These are phyloP conservation scores for Berghia stephanieae DNA, from an alignment of 1,140 invertebrate genomes.

Conservation along the genomic window DNA sequence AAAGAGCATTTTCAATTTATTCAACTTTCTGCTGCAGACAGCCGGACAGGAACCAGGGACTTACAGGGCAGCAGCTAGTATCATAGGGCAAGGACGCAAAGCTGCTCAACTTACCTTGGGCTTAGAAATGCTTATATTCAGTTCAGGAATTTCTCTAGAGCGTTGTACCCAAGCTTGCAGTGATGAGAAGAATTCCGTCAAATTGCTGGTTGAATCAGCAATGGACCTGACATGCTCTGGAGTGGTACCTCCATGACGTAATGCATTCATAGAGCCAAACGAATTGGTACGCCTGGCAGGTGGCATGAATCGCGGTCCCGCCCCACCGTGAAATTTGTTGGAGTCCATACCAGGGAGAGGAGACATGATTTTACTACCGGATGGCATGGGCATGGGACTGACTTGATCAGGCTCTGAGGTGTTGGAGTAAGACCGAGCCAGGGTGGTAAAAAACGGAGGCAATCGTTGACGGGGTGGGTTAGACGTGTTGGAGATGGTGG, in stretches of 20 bases:
- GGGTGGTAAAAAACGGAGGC: slow-evolving; percentile 19
- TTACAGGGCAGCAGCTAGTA: too few relatives aligned
- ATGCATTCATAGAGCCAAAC: not conserved
- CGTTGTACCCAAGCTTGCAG: slow-evolving; percentile 41
- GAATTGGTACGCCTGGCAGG: slow-evolving; percentile 20
- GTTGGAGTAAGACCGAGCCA: slow-evolving; percentile 23
- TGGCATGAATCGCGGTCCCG: slow-evolving; percentile 17
- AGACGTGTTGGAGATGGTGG: slow-evolving; percentile 23
- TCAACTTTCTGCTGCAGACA: too few relatives aligned
- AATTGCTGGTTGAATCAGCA: slow-evolving; percentile 49
- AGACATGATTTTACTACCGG: slow-evolving; percentile 22
- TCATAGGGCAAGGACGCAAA: too few relatives aligned
- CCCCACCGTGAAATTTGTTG: not conserved
- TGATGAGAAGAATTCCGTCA: slow-evolving; percentile 44
- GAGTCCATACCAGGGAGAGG: not conserved
- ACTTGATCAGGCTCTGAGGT: slow-evolving; percentile 18
- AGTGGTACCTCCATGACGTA: slow-evolving; percentile 17
- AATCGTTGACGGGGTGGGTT: not conserved
- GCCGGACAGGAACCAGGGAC: too few relatives aligned
- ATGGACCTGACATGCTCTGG: slow-evolving; percentile 30
- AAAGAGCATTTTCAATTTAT: too few relatives aligned
- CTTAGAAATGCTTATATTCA: slow-evolving; percentile 34
- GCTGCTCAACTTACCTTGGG: slow-evolving; percentile 34
- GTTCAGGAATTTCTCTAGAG: slow-evolving; percentile 41
- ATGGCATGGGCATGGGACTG: slow-evolving; percentile 8